Percentiles rank a stretch among this genome's conserved stretches.
These are phyloP conservation scores for Rhopalosiphum maidis DNA, from an alignment of 1,140 invertebrate genomes.

Conservation along the genomic window DNA sequence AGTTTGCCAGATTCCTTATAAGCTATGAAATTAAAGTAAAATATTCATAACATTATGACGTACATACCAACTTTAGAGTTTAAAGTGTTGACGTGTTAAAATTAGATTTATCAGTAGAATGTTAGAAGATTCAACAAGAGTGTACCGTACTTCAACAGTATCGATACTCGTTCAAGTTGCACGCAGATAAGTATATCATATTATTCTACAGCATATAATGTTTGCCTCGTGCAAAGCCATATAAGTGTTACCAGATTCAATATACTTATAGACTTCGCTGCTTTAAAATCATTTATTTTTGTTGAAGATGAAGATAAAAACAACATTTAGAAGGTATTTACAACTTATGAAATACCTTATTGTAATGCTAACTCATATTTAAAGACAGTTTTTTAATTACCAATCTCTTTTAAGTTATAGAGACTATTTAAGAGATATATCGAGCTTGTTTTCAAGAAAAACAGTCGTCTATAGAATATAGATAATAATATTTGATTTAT, in stretches of 20 bases:
- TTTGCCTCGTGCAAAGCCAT: background rate
- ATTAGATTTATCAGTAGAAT: background rate
- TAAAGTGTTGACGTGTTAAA: background rate
- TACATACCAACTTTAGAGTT: background rate
- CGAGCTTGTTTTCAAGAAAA: background rate
- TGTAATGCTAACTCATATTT: background rate
- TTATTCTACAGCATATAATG: background rate
- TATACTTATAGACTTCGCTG: background rate
- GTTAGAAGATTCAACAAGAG: background rate
- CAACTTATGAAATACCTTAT: background rate
- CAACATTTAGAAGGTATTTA: background rate
- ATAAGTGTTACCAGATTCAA: background rate
- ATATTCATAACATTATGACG: background rate
- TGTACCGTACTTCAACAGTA: constrained; percentile 19
- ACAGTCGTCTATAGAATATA: background rate
- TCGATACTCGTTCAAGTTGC: background rate
- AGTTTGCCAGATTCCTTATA: background rate
- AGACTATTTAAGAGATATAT: background rate
- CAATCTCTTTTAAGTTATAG: no score
- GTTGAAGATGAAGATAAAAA: background rate
- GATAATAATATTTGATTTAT: background rate
- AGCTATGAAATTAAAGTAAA: background rate
- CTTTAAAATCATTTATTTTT: background rate
- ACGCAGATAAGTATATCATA: background rate
- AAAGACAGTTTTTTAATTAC: background rate